Conservation (phyloP, 2,888 invertebrate species). For the Rutpela maculata region DNA sequence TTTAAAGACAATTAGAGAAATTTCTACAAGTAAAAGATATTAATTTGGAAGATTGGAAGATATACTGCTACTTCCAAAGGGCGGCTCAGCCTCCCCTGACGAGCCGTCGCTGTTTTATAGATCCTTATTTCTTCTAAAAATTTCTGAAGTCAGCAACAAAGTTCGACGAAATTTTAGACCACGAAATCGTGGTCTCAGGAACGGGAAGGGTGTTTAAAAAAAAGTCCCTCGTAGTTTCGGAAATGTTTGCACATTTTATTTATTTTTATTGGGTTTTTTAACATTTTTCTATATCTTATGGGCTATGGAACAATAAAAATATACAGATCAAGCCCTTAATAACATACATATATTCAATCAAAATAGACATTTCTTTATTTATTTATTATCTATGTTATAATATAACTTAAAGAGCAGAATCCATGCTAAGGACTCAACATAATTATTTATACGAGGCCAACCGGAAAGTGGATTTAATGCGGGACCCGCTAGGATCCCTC, state of each 20-base stretch:
- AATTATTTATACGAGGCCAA: slow-evolving; percentile 34
- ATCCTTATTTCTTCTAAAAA: too few species aligned
- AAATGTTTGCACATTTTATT: slow-evolving; percentile 65
- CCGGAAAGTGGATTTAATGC: slow-evolving; percentile 12
- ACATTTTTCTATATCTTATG: slow-evolving; percentile 67
- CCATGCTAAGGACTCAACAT: slow-evolving; percentile 56
- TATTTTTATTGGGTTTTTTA: slow-evolving; percentile 70
- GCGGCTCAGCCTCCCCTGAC: too few species aligned
- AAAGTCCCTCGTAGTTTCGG: slow-evolving; percentile 38
- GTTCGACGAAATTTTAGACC: too few species aligned
- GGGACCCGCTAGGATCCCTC: background rate
- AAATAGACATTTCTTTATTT: slow-evolving; percentile 56
- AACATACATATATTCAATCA: slow-evolving; percentile 72
- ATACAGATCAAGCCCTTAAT: slow-evolving; percentile 71
- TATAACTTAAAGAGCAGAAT: slow-evolving; percentile 67
- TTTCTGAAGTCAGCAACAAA: too few species aligned
- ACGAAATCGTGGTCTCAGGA: background rate
- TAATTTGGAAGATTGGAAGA: too few species aligned
- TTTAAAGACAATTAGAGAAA: too few species aligned
- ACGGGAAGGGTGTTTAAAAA: background rate
- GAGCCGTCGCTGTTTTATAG: too few species aligned
- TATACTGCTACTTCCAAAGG: too few species aligned
- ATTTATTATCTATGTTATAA: slow-evolving; percentile 64
- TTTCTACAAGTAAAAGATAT: too few species aligned
- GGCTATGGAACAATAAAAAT: slow-evolving; percentile 72